A percentile compares a stretch with the other conserved stretches of the same genome.
Evolutionary conservation across 2,797 vertebrate genomes (phyloP).

Genomic region (Onychomys leucogaster): DNA sequence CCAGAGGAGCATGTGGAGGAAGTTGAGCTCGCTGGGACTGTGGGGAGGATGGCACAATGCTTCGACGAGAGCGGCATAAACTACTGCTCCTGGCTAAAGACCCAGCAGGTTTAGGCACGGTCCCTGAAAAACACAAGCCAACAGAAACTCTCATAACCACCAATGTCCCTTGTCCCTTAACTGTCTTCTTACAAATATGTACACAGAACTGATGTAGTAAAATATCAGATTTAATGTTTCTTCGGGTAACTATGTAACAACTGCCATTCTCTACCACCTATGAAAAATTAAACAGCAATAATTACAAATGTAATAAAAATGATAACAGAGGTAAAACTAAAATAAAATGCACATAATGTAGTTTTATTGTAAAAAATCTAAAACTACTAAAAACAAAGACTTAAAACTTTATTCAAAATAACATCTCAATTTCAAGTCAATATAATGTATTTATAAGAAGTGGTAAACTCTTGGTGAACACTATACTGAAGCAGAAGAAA

Average conservation of each 20-base stretch:
- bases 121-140: conserved; percentile 83
- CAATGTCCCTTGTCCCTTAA: background rate
- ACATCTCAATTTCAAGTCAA: conserved; percentile 43
- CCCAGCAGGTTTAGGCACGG: conserved; percentile 92
- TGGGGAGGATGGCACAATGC: conserved; percentile 91
- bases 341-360: conserved; percentile 26
- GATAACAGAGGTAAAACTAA: background rate
- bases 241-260: background rate
- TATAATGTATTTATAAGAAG: background rate
- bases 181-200: background rate
- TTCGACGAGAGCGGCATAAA: conserved; percentile 95
- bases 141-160: background rate
- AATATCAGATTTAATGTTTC: background rate
- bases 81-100: conserved; percentile 94
- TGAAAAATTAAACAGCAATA: background rate
- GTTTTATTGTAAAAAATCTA: background rate
- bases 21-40: conserved; percentile 88
- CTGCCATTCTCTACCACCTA: background rate
- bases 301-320: conserved; percentile 19
- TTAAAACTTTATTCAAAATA: conserved; percentile 13
- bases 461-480: background rate
- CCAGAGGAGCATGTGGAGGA: conserved; percentile 56
- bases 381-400: conserved; percentile 4
- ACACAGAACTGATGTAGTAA: too few species aligned
- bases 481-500: background rate